Base-by-base conservation (phyloP, 2,113 vertebrate species). In the Crocuta crocuta region DNA sequence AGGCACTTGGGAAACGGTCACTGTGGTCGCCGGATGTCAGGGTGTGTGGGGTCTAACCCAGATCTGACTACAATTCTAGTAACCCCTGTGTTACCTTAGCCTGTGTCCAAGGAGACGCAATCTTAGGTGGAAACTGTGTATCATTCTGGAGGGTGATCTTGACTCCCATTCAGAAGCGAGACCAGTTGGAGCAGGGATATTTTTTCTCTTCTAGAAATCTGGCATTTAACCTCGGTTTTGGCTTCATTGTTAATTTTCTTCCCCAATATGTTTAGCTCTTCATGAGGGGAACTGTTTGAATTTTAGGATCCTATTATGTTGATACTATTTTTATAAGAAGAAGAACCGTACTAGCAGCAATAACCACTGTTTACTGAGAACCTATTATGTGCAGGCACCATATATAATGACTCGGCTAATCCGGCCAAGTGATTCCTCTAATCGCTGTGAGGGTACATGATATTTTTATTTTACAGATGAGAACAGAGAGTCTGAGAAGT, bases 331-430 rank as follows among this genome's bases (percentile, higher is more conserved):
- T 79, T 50, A 10, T 23, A 43, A 92, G 63, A 89, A 33, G 39
- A 82, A 31, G 31, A 73, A 15, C 5, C 19, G 0, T 5, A 48
- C 15, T 58, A 43, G 11, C n/a, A 71, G 58, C 15, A n/a, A 2
- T 53, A 7, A 55, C 1, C 21, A 21, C 50, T 43, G 1, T 28
- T 76, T 70, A 15, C 0, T 45, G 43, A 74, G 35, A 26, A 43
- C 61, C n/a, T 65, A 0, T 13, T 19, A 35, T 10, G 1, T 48
- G 43, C 31, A 23, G 63, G 50, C 31, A 31, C 10, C 0, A 0
- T 13, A 1, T n/a, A 0, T 28, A 35, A 2, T 23, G 24, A 4
- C 31, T 21, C 15, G 6, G 16, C 43, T 28, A 19, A 6, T 63
- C 33, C n/a, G 48, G 17, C 55, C 5, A n/a, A 1, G 16, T 16